These are phyloP conservation scores for Pristionchus pacificus DNA, from an alignment of 1,140 invertebrate species.

Conservation along the genomic window DNA sequence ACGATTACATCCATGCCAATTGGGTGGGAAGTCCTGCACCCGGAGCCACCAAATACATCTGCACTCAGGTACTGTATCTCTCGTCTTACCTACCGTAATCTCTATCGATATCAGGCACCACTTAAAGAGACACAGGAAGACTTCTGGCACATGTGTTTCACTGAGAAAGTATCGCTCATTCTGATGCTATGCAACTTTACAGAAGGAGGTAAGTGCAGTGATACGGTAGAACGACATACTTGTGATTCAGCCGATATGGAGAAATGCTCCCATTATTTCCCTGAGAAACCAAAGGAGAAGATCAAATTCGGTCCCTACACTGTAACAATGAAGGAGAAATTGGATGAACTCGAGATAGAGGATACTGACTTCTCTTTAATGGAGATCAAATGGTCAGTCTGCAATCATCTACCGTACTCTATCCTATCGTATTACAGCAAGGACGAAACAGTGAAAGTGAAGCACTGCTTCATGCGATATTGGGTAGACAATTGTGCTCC, in stretches of 20 bases:
- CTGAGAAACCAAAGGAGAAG: background rate
- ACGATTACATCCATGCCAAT: conserved; percentile 30
- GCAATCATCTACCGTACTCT: too few relatives aligned
- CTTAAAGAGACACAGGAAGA: background rate
- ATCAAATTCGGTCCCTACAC: background rate
- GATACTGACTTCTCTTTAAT: background rate
- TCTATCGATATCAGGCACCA: conserved; percentile 2
- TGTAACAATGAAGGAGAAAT: background rate
- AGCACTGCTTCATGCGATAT: background rate
- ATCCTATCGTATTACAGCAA: background rate
- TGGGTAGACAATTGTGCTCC: background rate
- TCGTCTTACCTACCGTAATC: background rate
- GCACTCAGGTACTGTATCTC: conserved; percentile 8
- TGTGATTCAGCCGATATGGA: background rate
- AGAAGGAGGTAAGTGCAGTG: background rate
- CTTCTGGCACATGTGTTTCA: conserved; percentile 31
- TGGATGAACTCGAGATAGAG: background rate
- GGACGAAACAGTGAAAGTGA: background rate
- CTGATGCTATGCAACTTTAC: background rate
- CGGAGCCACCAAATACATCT: conserved; percentile 22
- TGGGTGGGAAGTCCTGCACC: conserved; percentile 19
- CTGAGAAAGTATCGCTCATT: conserved; percentile 18
- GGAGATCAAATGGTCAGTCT: background rate
- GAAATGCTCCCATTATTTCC: background rate
- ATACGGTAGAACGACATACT: background rate